These are phyloP conservation scores for Pachypsylla venusta DNA, from an alignment of 1,140 invertebrate genomes.

Conservation along the genomic window DNA sequence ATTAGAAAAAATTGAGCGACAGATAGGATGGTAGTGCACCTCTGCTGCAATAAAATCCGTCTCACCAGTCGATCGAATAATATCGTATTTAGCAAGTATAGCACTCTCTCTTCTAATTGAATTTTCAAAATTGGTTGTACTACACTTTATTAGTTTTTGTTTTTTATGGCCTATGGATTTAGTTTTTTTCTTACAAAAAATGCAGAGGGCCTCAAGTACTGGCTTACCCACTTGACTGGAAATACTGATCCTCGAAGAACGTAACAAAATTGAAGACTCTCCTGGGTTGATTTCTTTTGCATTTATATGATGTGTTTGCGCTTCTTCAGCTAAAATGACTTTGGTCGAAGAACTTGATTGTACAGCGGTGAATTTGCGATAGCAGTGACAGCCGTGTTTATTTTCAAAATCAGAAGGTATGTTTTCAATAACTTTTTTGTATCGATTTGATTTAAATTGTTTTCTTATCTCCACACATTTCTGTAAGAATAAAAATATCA, in stretches of 20 bases:
- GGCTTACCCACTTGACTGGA: not conserved
- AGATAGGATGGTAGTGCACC: not conserved
- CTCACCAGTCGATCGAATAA: not conserved
- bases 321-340: not conserved
- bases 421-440: not conserved
- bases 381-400: not conserved
- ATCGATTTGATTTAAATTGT: not conserved
- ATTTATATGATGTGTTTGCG: not conserved
- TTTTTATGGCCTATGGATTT: not conserved
- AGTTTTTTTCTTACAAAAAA: not conserved
- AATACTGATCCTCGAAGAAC: not conserved
- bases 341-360: not conserved
- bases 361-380: not conserved
- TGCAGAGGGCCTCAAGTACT: not conserved
- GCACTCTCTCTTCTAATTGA: not conserved
- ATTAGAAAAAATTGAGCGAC: not conserved
- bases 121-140: not conserved
- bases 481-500: not conserved
- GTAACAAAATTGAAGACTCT: not conserved
- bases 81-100: not conserved
- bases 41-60: not conserved
- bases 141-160: not conserved
- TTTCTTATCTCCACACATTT: not conserved
- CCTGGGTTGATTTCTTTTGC: not conserved
- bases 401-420: not conserved